Evolutionary conservation across 2,888 invertebrate genomes (phyloP), one percentile per base, ranked within the genome.

Genomic region (Pterostichus madidus): DNA sequence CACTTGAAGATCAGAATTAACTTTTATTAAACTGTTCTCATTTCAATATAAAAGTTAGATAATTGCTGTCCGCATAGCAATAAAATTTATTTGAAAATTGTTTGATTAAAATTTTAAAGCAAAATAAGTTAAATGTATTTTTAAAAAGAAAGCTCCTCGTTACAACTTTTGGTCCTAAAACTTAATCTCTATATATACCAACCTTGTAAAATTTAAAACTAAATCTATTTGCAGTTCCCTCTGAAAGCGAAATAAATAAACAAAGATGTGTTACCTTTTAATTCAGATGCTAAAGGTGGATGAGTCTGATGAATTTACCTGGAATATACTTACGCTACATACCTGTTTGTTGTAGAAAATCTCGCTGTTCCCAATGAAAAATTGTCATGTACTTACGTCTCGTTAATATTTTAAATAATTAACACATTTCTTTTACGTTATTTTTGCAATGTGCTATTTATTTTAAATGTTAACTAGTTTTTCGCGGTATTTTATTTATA

Each of bases 281-380:
- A 5, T 17, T 32, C 11, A 10, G 73, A 59, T 17, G 81, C 39
- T 82, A 56, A 24, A 39, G 75, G 81, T 46, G 61, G 32, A 13
- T 56, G 75, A 61, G 24, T 31, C 61, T 76, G 59, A 52, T 75
- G 59, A 15, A 75, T 52, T 53, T 39, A 56, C 81, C 81, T 82
- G 81, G 44, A 82, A 82, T 82, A 82, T 82, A 82, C 81, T 82
- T 82, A 82, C 81, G 17, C 17, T 59, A 82, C 81, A 82, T 82
- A 82, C 81, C 81, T 82, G 53, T 75, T 82, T 56, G 71, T 56
- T 46, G 81, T 4, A 44, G 75, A 59, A n/a, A 15, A 24, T 61
- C 46, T 15, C 46, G 80, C 59, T 46, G 80, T 80, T 53, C 80
- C 64, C 71, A 80, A 71, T 71, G 49, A 53, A 68, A 79, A 80